Conservation (phyloP, 2,888 invertebrate species). For the Erebia aethiops region DNA sequence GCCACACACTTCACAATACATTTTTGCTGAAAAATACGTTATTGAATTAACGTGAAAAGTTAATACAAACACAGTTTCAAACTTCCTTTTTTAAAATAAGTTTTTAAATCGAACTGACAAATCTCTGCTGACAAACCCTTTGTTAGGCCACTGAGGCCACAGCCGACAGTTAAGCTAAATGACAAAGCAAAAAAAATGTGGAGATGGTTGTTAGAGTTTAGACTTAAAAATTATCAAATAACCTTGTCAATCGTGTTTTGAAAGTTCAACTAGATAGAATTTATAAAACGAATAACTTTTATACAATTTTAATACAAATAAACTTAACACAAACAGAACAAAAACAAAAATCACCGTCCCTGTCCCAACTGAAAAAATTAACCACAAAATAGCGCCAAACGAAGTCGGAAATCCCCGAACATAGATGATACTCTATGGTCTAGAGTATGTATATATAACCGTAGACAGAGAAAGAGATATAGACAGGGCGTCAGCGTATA, state of each 20-base stretch:
- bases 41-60: neutral
- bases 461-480: too few species aligned
- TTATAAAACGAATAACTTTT: neutral
- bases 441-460: too few species aligned
- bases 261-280: neutral
- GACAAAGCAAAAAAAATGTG: neutral
- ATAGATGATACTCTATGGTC: too few species aligned
- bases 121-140: neutral
- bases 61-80: neutral
- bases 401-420: too few species aligned
- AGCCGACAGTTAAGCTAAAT: too few species aligned
- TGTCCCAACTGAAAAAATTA: neutral
- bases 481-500: too few species aligned
- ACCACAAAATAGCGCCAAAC: neutral
- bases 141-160: too few species aligned
- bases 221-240: neutral
- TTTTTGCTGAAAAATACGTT: conserved; percentile 34
- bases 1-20: conserved; percentile 61
- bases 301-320: neutral
- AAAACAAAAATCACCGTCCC: neutral
- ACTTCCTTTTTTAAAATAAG: neutral
- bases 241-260: neutral
- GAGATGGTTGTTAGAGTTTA: neutral
- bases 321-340: neutral
- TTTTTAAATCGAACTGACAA: neutral